Conservation (phyloP, 2,113 vertebrate species). For the Onychostoma macrolepis region DNA sequence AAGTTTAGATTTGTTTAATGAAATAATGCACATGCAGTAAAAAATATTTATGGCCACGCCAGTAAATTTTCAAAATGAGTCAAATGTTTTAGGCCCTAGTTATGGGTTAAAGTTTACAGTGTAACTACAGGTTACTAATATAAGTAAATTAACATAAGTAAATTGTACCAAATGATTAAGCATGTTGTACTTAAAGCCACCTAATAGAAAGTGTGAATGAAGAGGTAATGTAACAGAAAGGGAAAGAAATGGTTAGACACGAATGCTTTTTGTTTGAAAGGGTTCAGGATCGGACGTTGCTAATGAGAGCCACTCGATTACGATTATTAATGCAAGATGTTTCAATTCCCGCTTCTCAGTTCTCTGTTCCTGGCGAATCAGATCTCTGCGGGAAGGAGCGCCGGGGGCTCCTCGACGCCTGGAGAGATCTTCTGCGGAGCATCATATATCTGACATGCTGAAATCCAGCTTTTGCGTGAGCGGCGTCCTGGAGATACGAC, state of each 20-base stretch:
- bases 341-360: slow-evolving; percentile 4
- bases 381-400: not conserved
- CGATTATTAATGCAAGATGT: slow-evolving; percentile 31
- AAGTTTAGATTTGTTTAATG: too few relatives aligned
- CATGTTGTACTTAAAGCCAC: not conserved
- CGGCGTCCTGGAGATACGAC: slow-evolving; percentile 54
- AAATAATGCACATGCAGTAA: too few relatives aligned
- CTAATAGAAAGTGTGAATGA: not conserved
- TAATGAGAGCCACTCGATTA: slow-evolving; percentile 30
- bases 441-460: slow-evolving; percentile 15
- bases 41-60: too few relatives aligned
- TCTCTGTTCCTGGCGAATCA: not conserved
- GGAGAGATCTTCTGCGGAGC: not conserved
- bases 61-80: too few relatives aligned
- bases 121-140: not conserved
- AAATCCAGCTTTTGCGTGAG: slow-evolving; percentile 42
- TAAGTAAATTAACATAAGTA: not conserved
- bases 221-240: not conserved
- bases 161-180: not conserved
- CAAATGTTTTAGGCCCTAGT: too few relatives aligned
- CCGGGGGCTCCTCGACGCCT: not conserved
- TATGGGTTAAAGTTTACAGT: too few relatives aligned
- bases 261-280: slow-evolving; percentile 15
- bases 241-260: not conserved
- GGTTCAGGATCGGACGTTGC: not conserved